phyloP scores from a whole-genome alignment of 2,888 invertebrate genomes.

The Punctoribates punctum region DNA sequence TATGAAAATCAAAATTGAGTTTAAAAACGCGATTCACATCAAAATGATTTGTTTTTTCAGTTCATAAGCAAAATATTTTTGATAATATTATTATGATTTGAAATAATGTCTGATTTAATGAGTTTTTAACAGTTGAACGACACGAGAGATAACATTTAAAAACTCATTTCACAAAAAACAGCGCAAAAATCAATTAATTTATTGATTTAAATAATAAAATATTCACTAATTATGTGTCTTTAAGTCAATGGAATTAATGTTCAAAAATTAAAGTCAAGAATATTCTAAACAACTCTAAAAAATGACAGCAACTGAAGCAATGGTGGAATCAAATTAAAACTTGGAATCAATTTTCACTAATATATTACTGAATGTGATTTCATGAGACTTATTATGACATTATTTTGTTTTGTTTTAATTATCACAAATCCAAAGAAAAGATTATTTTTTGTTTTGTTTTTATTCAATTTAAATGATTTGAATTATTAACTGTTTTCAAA shows the following conservation, averaged over 20 bases:
- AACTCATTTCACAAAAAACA: neutral
- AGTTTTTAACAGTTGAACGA: constrained; percentile 1
- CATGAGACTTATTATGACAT: neutral
- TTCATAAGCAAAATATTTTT: constrained; percentile 14
- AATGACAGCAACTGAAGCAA: too few species aligned
- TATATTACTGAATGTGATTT: neutral
- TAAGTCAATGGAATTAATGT: too few species aligned
- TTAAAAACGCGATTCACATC: neutral
- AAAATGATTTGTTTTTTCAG: neutral
- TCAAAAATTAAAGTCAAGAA: too few species aligned
- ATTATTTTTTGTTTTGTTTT: too few species aligned
- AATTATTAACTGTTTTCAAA: neutral
- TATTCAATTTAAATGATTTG: neutral
- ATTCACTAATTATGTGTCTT: neutral
- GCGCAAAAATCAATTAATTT: neutral
- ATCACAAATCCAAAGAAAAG: constrained; percentile 12
- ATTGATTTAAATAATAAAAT: neutral
- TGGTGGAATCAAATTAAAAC: too few species aligned
- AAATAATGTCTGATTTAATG: neutral
- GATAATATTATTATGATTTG: neutral
- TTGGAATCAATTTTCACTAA: too few species aligned
- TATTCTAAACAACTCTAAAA: too few species aligned
- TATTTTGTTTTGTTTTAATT: neutral
- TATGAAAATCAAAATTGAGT: neutral
- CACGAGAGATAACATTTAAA: neutral